These are phyloP conservation scores for Pandemis cinnamomeana DNA, from an alignment of 2,888 invertebrate genomes.

Conservation along the genomic window DNA sequence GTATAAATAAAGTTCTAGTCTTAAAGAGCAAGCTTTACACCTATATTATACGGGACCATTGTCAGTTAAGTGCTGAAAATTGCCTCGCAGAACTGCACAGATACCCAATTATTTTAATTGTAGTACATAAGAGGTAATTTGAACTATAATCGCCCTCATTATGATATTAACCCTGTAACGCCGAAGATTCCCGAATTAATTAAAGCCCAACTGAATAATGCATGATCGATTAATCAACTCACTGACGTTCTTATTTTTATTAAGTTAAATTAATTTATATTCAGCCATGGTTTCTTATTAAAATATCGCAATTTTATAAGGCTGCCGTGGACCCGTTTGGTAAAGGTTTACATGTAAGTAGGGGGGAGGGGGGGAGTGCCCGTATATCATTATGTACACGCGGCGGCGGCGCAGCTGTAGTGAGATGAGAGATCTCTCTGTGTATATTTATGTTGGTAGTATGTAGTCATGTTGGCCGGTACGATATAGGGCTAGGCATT, in stretches of 20 bases:
- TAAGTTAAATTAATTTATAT: conserved; percentile 70
- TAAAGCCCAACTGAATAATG: conserved; percentile 65
- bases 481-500: conserved; percentile 21
- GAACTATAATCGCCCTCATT: conserved; percentile 54
- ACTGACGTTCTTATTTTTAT: conserved; percentile 62
- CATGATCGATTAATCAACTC: conserved; percentile 67
- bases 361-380: conserved; percentile 49
- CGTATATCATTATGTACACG: conserved; percentile 66
- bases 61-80: conserved; percentile 40
- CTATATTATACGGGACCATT: conserved; percentile 8
- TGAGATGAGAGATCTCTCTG: conserved; percentile 67
- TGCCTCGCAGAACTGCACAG: conserved; percentile 44
- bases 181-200: conserved; percentile 53
- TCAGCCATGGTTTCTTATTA: conserved; percentile 70
- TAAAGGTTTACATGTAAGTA: conserved; percentile 48
- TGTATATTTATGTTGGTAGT: conserved; percentile 49
- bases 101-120: conserved; percentile 47
- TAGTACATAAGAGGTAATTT: conserved; percentile 49
- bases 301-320: conserved; percentile 77
- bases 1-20: neutral
- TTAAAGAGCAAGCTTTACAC: neutral
- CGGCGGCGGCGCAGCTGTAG: conserved; percentile 54
- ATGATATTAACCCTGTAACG: conserved; percentile 45
- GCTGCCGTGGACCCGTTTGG: conserved; percentile 69
- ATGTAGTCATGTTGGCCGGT: conserved; percentile 10